A percentile compares a stretch with the other conserved stretches of the same genome.
phyloP scores from a whole-genome alignment of 2,888 invertebrate species.

The Teleogryllus oceanicus region DNA sequence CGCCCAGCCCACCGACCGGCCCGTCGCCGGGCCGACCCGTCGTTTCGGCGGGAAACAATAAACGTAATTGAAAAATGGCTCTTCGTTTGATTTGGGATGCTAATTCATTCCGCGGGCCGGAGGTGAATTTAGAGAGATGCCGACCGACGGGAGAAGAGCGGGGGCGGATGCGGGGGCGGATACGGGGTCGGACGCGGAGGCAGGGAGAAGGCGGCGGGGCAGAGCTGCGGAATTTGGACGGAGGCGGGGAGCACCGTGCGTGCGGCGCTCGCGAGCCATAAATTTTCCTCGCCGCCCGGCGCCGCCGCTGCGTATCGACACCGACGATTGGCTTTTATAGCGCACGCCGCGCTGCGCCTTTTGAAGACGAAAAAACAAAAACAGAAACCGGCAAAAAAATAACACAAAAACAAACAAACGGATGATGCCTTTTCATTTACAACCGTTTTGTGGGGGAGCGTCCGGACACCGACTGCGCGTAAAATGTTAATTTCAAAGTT shows the following conservation, averaged over 20 bases:
- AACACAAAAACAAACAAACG: slow-evolving; percentile 24
- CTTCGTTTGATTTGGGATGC: slow-evolving; percentile 6
- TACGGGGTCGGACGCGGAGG: background rate
- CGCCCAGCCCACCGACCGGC: no score
- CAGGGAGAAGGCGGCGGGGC: background rate
- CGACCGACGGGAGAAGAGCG: background rate
- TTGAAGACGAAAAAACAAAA: slow-evolving; percentile 22
- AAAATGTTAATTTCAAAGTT: slow-evolving; percentile 24
- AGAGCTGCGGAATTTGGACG: background rate
- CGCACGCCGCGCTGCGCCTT: slow-evolving; percentile 18
- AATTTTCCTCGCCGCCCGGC: background rate
- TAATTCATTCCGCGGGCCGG: slow-evolving; percentile 9
- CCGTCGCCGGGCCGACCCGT: no score
- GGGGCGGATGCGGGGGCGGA: background rate
- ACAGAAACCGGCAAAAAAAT: slow-evolving; percentile 18
- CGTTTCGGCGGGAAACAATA: slow-evolving; percentile 18
- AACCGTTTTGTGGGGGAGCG: slow-evolving; percentile 25
- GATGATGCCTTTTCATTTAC: slow-evolving; percentile 24
- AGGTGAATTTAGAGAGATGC: background rate
- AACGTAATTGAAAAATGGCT: slow-evolving; percentile 18
- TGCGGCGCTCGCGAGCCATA: background rate
- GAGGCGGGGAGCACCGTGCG: background rate
- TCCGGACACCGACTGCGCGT: slow-evolving; percentile 27
- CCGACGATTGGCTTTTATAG: slow-evolving; percentile 23
- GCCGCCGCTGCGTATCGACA: slow-evolving; percentile 19